Base-by-base conservation (phyloP, 1,140 invertebrate species). In the Propsilocerus akamusi region DNA sequence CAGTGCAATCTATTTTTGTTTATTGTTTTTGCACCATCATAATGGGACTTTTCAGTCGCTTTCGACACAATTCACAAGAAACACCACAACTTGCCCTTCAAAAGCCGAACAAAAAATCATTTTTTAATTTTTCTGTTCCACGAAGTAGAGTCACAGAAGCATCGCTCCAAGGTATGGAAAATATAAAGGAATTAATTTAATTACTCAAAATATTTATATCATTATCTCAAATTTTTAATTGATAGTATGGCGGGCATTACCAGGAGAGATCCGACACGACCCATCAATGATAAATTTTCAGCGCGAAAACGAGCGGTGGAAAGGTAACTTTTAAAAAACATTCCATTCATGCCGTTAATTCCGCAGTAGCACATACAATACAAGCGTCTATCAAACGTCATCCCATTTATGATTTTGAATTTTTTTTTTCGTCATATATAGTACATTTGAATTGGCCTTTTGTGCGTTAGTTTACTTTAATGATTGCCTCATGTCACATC, bases 211-310 rank as follows among this genome's bases (percentile, higher is more conserved):
- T n/a, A n/a, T n/a, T n/a, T n/a, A n/a, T n/a, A n/a, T n/a, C n/a
- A n/a, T n/a, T n/a, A n/a, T n/a, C n/a, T n/a, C n/a, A n/a, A n/a
- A n/a, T n/a, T n/a, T n/a, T n/a, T n/a, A n/a, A n/a, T n/a, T n/a
- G n/a, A n/a, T n/a, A n/a, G n/a, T 72, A 11, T 72, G 17, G 8
- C 58, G 68, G 47, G 66, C 71, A 46, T 60, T 75, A 5, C 72
- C 72, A 0, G 70, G 72, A 49, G 63, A 67, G n/a, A 71, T 76
- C 56, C 71, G 72, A 34, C 60, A 68, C 52, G 72, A 76, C 53
- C 72, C 73, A 0, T 69, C 68, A n/a, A 56, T 74, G 49, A 69
- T 67, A 23, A 59, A 64, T 3, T 74, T 74, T 59, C 69, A 72
- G 52, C 61, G 61, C 26, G 64, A 68, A 25, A 74, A 73, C 48